These are phyloP conservation scores for Hepsetus odoe DNA, from an alignment of 2,113 vertebrate genomes.

Conservation along the genomic window DNA sequence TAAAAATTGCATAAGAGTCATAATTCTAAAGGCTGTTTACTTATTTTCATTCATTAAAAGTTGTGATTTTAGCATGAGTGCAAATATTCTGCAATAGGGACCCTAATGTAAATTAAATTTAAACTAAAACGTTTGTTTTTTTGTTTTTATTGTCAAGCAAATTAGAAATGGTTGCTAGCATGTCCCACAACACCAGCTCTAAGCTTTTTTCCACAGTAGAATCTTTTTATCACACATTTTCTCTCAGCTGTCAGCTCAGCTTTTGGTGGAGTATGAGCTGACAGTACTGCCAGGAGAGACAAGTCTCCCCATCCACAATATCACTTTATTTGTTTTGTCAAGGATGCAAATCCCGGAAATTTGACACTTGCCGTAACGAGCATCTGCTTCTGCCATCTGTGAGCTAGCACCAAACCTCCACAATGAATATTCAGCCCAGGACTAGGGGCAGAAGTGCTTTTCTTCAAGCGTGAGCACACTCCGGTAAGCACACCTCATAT, in stretches of 20 bases:
- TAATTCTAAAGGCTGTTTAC: no score
- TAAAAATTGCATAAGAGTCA: no score
- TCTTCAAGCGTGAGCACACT: slow-evolving; percentile 60
- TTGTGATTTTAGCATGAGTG: no score
- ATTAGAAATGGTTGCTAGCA: no score
- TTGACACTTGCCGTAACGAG: slow-evolving; percentile 70
- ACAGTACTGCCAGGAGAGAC: slow-evolving; percentile 61
- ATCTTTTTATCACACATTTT: background rate
- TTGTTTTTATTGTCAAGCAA: no score
- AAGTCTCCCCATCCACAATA: slow-evolving; percentile 67
- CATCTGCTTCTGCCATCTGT: slow-evolving; percentile 78
- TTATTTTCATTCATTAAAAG: no score
- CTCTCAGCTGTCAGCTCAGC: slow-evolving; percentile 8
- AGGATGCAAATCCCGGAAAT: slow-evolving; percentile 75
- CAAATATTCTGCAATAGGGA: no score
- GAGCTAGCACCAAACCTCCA: slow-evolving; percentile 71
- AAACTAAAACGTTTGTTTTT: background rate
- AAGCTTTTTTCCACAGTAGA: background rate
- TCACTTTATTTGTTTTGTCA: slow-evolving; percentile 80
- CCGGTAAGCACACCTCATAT: slow-evolving; percentile 52
- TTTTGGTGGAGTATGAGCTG: slow-evolving; percentile 11
- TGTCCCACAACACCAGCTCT: background rate
- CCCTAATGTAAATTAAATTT: background rate
- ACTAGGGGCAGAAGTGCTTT: slow-evolving; percentile 66
- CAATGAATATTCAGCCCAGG: slow-evolving; percentile 78